phyloP scores from a whole-genome alignment of 2,797 vertebrate genomes.

The Pitangus sulphuratus region DNA sequence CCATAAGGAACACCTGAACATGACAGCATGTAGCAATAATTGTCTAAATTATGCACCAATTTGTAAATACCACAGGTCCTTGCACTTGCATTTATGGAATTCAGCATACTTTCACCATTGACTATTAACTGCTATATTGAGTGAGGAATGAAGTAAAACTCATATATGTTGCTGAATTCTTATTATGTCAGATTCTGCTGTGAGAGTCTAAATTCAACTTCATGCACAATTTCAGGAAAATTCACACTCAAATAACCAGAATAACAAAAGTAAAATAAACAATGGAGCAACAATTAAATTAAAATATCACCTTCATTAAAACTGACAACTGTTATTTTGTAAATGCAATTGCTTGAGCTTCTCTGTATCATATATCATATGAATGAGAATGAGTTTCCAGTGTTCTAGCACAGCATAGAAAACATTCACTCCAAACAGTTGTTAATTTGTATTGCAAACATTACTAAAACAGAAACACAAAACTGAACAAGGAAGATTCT shows the following conservation, averaged over 20 bases:
- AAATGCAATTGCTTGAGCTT: background rate
- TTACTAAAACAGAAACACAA: background rate
- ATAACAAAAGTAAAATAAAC: background rate
- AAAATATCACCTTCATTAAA: constrained; percentile 7
- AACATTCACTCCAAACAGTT: background rate
- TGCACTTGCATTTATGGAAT: background rate
- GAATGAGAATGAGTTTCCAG: background rate
- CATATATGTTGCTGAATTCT: background rate
- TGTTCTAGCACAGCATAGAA: background rate
- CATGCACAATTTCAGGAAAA: background rate
- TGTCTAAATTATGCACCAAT: background rate
- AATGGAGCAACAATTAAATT: background rate
- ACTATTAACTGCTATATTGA: background rate
- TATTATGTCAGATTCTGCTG: background rate
- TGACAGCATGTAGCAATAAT: background rate
- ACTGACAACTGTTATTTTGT: background rate
- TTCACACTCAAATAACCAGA: background rate
- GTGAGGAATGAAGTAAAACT: background rate
- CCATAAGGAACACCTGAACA: background rate
- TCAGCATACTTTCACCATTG: background rate
- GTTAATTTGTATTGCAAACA: background rate
- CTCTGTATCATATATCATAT: background rate
- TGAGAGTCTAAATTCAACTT: background rate
- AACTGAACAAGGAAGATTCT: background rate
- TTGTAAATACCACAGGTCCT: background rate